Evolutionary conservation across 2,888 invertebrate genomes (phyloP).

Genomic region (Chrysolina oricalcia): DNA sequence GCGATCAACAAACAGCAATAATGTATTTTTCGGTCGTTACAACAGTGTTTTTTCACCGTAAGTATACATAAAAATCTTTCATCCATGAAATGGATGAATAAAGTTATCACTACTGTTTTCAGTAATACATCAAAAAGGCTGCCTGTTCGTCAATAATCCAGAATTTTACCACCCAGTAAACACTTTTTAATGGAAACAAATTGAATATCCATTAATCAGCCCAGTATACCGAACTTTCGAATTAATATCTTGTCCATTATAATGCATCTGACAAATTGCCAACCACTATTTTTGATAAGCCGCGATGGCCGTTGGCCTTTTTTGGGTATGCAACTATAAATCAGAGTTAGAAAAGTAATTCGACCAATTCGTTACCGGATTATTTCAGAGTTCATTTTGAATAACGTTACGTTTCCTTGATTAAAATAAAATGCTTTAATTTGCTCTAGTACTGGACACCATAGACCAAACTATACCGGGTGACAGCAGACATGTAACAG

Average conservation of each 20-base stretch:
- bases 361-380: constrained; percentile 55
- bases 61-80: too few relatives aligned
- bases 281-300: constrained; percentile 46
- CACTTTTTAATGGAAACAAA: constrained; percentile 44
- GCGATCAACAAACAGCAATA: too few relatives aligned
- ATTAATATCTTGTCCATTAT: constrained; percentile 46
- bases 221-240: constrained; percentile 33
- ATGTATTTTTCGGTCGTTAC: too few relatives aligned
- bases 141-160: too few relatives aligned
- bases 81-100: too few relatives aligned
- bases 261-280: constrained; percentile 43
- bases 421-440: background rate
- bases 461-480: too few relatives aligned
- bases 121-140: too few relatives aligned
- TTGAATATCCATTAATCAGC: constrained; percentile 34
- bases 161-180: background rate
- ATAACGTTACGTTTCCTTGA: background rate
- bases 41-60: too few relatives aligned
- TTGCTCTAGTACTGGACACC: background rate
- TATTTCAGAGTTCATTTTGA: constrained; percentile 53
- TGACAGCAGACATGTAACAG: too few relatives aligned
- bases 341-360: constrained; percentile 56
- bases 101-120: too few relatives aligned
- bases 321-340: constrained; percentile 49
- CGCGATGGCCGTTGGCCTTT: constrained; percentile 40